These are phyloP conservation scores for Lanius collurio DNA, from an alignment of 2,113 vertebrate species.

Conservation along the genomic window DNA sequence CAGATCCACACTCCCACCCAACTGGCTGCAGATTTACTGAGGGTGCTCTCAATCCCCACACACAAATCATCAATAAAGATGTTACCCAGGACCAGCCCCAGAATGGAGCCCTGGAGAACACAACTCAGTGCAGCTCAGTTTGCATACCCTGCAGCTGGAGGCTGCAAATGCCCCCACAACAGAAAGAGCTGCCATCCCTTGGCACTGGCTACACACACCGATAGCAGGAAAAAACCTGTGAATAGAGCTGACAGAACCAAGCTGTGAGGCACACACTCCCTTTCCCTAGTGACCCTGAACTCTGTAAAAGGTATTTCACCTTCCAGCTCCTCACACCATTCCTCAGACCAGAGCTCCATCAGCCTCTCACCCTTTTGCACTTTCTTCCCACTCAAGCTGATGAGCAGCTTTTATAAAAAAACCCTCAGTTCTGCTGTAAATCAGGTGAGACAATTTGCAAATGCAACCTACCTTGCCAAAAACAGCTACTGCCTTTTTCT, in stretches of 20 bases:
- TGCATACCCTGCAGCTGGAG: background rate
- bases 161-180: too few relatives aligned
- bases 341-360: background rate
- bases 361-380: too few relatives aligned
- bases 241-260: background rate
- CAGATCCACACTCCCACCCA: background rate
- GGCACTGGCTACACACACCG: fast-evolving
- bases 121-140: background rate
- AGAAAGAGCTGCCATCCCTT: too few relatives aligned
- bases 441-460: background rate
- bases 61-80: too few relatives aligned
- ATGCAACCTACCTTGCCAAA: background rate
- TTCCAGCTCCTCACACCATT: background rate
- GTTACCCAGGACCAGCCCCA: background rate
- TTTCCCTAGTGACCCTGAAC: too few relatives aligned
- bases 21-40: background rate
- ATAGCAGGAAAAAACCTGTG: background rate
- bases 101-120: background rate
- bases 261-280: background rate
- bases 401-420: background rate
- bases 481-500: background rate
- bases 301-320: fast-evolving
- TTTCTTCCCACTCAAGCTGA: background rate
- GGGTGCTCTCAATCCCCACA: background rate
- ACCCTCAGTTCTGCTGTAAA: background rate